Conservation (phyloP, 2,888 invertebrate species). For the Eilema depressum region DNA sequence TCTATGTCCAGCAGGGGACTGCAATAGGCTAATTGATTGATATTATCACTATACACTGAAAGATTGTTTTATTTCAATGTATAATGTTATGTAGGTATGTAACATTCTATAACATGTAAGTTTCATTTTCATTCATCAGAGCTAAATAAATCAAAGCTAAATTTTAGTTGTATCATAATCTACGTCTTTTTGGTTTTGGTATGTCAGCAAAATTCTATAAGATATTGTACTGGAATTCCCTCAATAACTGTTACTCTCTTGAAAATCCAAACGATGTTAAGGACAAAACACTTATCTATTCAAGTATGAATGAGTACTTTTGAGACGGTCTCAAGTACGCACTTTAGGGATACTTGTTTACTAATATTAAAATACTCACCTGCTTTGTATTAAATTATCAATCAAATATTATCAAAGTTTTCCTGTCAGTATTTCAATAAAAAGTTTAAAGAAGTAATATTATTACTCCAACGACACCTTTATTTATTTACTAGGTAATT, state of each 20-base stretch:
- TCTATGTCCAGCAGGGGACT: too few species aligned
- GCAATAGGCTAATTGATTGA: too few species aligned
- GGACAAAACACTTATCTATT: conserved; percentile 6
- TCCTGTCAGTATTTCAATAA: not conserved
- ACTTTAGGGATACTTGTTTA: not conserved
- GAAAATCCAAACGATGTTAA: conserved; percentile 3
- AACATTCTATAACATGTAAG: too few species aligned
- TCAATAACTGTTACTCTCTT: not conserved
- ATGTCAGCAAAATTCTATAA: not conserved
- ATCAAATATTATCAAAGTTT: not conserved
- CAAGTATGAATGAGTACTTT: not conserved
- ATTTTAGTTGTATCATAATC: not conserved
- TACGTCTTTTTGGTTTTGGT: too few species aligned
- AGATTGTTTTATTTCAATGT: too few species aligned
- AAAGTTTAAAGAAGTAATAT: not conserved
- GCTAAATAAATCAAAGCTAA: not conserved
- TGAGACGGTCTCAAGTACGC: not conserved
- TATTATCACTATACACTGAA: too few species aligned
- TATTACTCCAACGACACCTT: not conserved
- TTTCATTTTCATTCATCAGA: too few species aligned
- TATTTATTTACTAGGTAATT: too few species aligned
- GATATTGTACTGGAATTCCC: not conserved
- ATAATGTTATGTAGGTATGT: too few species aligned
- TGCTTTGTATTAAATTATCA: not conserved
- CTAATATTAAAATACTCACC: not conserved